These are phyloP conservation scores for Melanostoma mellinum DNA, from an alignment of 2,888 invertebrate genomes.

Conservation along the genomic window DNA sequence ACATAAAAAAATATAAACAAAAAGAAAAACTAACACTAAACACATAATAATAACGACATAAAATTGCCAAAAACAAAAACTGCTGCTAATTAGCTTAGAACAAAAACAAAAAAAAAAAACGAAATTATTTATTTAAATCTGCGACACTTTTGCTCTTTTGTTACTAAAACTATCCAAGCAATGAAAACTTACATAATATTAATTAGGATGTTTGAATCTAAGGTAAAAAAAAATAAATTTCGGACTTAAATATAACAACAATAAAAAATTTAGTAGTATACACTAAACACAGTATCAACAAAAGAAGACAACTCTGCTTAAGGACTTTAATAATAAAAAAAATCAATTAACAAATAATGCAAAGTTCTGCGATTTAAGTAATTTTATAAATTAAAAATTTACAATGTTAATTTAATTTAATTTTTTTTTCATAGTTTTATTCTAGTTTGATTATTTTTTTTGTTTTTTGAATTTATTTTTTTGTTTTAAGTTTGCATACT, in stretches of 20 bases:
- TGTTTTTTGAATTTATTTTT: slow-evolving; percentile 50
- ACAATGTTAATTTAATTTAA: slow-evolving; percentile 34
- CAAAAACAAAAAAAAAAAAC: slow-evolving; percentile 27
- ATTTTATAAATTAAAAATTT: slow-evolving; percentile 37
- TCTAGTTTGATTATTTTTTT: slow-evolving; percentile 49
- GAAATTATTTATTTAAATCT: slow-evolving; percentile 56
- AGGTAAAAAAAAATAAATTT: slow-evolving; percentile 12
- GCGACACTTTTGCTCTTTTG: slow-evolving; percentile 56
- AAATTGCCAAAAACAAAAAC: slow-evolving; percentile 63
- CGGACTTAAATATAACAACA: slow-evolving; percentile 42
- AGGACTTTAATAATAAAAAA: slow-evolving; percentile 29
- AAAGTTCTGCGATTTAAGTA: slow-evolving; percentile 45
- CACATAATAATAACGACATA: slow-evolving; percentile 37
- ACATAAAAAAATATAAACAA: slow-evolving; percentile 24
- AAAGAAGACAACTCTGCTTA: slow-evolving; percentile 62
- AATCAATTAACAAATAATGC: neutral
- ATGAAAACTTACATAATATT: slow-evolving; percentile 38
- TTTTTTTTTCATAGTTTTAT: slow-evolving; percentile 28
- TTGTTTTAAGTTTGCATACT: slow-evolving; percentile 38
- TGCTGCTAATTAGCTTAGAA: slow-evolving; percentile 54
- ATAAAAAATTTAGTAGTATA: slow-evolving; percentile 24
- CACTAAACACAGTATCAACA: slow-evolving; percentile 20
- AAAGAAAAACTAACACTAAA: slow-evolving; percentile 47
- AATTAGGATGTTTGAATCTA: slow-evolving; percentile 22
- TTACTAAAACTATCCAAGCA: slow-evolving; percentile 54